Conservation (phyloP, 2,113 vertebrate species). For the Tetrao urogallus region DNA sequence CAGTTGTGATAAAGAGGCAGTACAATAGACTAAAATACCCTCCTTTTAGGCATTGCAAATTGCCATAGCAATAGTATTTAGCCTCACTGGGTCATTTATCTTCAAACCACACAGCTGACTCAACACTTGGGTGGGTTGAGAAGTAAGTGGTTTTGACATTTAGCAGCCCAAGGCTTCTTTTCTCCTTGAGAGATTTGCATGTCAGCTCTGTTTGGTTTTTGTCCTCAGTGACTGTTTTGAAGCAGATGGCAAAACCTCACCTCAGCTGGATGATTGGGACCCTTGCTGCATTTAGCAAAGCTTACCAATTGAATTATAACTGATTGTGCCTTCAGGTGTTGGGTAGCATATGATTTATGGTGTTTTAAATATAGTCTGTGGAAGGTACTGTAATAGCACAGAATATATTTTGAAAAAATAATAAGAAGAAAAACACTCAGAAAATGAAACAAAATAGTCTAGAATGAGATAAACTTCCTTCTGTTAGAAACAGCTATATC, state of each 20-base stretch:
- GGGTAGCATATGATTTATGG: conserved; percentile 7
- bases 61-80: conserved; percentile 3
- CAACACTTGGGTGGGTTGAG: conserved; percentile 34
- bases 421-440: background rate
- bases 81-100: conserved; percentile 37
- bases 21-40: background rate
- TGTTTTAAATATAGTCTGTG: conserved; percentile 27
- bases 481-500: background rate
- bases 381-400: background rate
- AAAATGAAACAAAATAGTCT: background rate
- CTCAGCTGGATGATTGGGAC: conserved; percentile 46
- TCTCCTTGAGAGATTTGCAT: conserved; percentile 68
- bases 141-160: conserved; percentile 63
- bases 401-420: background rate
- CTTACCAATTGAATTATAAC: conserved; percentile 55
- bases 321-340: background rate
- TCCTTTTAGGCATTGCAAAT: background rate
- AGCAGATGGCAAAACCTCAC: conserved; percentile 69
- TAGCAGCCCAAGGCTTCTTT: conserved; percentile 64
- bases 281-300: conserved; percentile 53
- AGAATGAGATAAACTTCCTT: background rate
- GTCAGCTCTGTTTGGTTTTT: conserved; percentile 42
- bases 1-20: conserved; percentile 14
- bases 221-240: conserved; percentile 43
- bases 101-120: conserved; percentile 60